A percentile compares a stretch with the other conserved stretches of the same genome.
Evolutionary conservation across 1,140 invertebrate species (phyloP).

Genomic region (Ditylenchus dipsaci): DNA sequence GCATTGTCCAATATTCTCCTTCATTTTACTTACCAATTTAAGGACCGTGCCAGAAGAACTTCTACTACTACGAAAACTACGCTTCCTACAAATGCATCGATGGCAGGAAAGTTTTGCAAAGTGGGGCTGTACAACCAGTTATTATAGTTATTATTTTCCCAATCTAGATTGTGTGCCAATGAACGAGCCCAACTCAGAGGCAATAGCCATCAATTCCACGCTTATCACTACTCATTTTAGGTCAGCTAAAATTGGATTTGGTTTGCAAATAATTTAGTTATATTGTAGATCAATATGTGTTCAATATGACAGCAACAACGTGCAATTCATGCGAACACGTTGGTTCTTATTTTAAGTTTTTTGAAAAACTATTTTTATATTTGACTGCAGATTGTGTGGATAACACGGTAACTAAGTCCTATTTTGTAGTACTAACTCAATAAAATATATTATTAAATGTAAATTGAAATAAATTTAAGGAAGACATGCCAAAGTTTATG

Average conservation of each 20-base stretch:
- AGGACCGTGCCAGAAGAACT: not conserved
- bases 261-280: not conserved
- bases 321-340: slow-evolving; percentile 5
- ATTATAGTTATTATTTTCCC: not conserved
- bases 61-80: not conserved
- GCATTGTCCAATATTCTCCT: not conserved
- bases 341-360: not conserved
- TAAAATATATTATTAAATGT: no score
- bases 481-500: slow-evolving; percentile 1
- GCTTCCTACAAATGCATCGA: not conserved
- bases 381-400: slow-evolving; percentile 1
- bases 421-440: no score
- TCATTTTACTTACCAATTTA: not conserved
- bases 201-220: not conserved
- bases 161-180: slow-evolving; percentile 2
- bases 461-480: no score
- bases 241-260: not conserved
- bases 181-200: slow-evolving; percentile 1
- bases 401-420: no score
- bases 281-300: not conserved
- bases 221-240: not conserved
- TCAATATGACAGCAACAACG: not conserved
- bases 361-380: no score
- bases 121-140: not conserved
- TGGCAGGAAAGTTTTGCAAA: not conserved